Conservation (phyloP, 2,888 invertebrate genomes). For the Epinotia demarniana region DNA sequence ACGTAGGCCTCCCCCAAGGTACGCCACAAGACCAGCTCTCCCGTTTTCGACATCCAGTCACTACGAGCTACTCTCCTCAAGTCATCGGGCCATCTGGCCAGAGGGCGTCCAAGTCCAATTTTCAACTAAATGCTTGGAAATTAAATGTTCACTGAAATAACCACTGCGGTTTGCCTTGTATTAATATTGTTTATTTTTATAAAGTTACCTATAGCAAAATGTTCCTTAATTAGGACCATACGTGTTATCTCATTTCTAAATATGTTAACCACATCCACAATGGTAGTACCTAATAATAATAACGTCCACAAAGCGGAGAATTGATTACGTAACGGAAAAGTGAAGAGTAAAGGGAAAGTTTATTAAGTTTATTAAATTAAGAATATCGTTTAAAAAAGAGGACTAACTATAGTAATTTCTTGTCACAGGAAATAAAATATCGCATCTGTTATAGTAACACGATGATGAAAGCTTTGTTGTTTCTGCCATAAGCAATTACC, state of each 20-base stretch:
- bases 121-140: neutral
- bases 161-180: neutral
- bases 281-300: neutral
- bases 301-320: neutral
- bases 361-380: no score
- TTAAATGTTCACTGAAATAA: constrained; percentile 7
- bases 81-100: no score
- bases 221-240: neutral
- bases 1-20: no score
- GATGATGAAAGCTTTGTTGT: constrained; percentile 24
- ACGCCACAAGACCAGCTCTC: no score
- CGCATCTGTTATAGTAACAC: neutral
- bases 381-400: no score
- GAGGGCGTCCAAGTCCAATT: neutral
- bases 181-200: neutral
- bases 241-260: neutral
- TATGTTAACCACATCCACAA: neutral
- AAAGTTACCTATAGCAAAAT: neutral
- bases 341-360: no score
- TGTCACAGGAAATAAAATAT: neutral
- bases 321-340: neutral
- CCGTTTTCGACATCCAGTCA: no score
- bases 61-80: no score
- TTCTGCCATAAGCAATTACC: constrained; percentile 30
- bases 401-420: neutral